Base-by-base conservation (phyloP, 2,113 vertebrate species). In the Psilopsiagon aurifrons region DNA sequence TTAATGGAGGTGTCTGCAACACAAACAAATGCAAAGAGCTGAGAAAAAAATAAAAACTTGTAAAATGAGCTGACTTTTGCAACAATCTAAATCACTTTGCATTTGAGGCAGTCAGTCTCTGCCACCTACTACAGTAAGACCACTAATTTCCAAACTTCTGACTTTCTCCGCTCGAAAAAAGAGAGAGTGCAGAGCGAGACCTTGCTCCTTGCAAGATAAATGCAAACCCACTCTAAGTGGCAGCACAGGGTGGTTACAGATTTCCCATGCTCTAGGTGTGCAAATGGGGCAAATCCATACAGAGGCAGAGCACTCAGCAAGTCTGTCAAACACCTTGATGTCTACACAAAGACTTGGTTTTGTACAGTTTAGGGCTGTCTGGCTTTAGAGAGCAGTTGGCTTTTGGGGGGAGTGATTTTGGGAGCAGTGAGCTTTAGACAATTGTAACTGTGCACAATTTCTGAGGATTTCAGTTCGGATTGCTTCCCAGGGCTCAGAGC, bases 31-130 rank as follows among this genome's bases (percentile, higher is more conserved):
- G 49, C 28, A 80, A 86, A 10, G 25, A 82, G 14, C 23, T 69
- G 70, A 91, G 59, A 83, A 80, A 57, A 94, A 89, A 90, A 71
- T 51, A 6, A 83, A 74, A 88, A 82, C 44, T 67, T 8, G 2
- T 64, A 83, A 78, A 83, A 94, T 81, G n/a, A 93, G 55, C 43
- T 62, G 59, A 83, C 59, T 37, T 92, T 85, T 91, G 79, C 23
- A 74, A 62, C 41, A 80, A 39, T 47, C 23, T 33, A 55, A 10
- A 83, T 59, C 22, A 51, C 60, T 94, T 63, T 51, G 55, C 51
- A 77, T 78, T 70, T 93, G 60, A 88, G 51, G 51, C 55, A 86
- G 83, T 76, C 59, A 86, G 39, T 67, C 83, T 83, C 55, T 86
- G 62, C 35, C 69, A 75, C 46, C 37, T 67, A 11, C 54, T 78